These are phyloP conservation scores for Glossophaga mutica DNA, from an alignment of 2,797 vertebrate genomes.

Conservation along the genomic window DNA sequence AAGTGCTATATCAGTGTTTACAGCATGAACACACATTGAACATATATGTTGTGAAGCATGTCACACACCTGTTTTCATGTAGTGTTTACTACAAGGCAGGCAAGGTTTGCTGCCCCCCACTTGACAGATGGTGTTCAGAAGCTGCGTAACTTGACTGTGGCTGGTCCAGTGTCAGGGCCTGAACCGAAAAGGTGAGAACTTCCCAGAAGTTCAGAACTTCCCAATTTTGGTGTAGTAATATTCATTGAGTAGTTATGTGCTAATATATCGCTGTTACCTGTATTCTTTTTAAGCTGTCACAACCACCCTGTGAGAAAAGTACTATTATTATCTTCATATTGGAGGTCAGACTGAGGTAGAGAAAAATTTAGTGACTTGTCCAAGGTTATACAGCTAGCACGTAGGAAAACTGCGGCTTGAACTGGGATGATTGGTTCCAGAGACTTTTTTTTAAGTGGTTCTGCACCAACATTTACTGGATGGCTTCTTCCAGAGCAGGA, in stretches of 20 bases:
- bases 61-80: not conserved
- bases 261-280: not conserved
- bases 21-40: not conserved
- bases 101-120: not conserved
- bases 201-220: not conserved
- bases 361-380: not conserved
- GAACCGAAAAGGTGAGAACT: not conserved
- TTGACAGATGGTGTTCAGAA: not conserved
- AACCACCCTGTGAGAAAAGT: not conserved
- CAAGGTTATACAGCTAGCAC: not conserved
- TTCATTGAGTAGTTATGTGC: not conserved
- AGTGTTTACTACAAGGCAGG: not conserved
- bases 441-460: not conserved
- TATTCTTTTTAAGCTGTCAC: not conserved
- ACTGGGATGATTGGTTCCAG: not conserved
- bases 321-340: not conserved
- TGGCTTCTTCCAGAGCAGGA: not conserved
- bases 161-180: not conserved
- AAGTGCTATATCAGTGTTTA: not conserved
- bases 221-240: not conserved
- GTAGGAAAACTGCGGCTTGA: not conserved
- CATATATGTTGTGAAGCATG: not conserved
- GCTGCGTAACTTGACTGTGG: not conserved
- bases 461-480: constrained; percentile 15
- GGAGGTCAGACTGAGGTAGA: not conserved